phyloP scores from a whole-genome alignment of 1,140 invertebrate species.

The Branchinecta lindahli region DNA sequence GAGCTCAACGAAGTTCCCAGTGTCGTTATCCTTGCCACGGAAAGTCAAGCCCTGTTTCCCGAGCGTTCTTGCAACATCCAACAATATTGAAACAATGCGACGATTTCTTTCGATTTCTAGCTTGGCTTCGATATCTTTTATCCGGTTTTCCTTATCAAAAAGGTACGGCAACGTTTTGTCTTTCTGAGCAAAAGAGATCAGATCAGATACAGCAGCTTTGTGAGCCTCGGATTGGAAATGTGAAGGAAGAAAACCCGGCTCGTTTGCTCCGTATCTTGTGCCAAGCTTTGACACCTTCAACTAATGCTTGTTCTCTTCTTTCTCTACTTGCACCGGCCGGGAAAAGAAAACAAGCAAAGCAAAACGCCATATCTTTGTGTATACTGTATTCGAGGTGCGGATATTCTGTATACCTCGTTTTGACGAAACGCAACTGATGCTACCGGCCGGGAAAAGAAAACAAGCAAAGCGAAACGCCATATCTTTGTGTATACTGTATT shows the following conservation, averaged over 20 bases:
- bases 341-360: slow-evolving; percentile 1
- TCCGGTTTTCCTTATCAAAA: not conserved
- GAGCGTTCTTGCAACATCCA: not conserved
- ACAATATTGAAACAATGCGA: not conserved
- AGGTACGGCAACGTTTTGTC: not conserved
- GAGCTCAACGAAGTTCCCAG: not conserved
- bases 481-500: slow-evolving; percentile 1
- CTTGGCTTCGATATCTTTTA: not conserved
- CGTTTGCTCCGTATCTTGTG: slow-evolving; percentile 1
- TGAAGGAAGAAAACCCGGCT: not conserved
- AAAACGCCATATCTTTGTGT: not conserved
- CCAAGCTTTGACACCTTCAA: not conserved
- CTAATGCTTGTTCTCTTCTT: not conserved
- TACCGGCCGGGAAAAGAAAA: too few species aligned
- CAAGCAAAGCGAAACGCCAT: too few species aligned
- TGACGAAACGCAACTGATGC: not conserved
- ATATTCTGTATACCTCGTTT: not conserved
- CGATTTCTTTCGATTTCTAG: not conserved
- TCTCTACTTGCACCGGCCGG: not conserved
- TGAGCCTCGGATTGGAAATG: not conserved
- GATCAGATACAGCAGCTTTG: not conserved
- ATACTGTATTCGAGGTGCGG: slow-evolving; percentile 3
- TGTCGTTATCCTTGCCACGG: not conserved
- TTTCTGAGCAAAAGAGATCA: not conserved
- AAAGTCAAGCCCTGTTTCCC: not conserved